Base-by-base conservation (phyloP, 2,888 invertebrate species). In the Carcina quercana region DNA sequence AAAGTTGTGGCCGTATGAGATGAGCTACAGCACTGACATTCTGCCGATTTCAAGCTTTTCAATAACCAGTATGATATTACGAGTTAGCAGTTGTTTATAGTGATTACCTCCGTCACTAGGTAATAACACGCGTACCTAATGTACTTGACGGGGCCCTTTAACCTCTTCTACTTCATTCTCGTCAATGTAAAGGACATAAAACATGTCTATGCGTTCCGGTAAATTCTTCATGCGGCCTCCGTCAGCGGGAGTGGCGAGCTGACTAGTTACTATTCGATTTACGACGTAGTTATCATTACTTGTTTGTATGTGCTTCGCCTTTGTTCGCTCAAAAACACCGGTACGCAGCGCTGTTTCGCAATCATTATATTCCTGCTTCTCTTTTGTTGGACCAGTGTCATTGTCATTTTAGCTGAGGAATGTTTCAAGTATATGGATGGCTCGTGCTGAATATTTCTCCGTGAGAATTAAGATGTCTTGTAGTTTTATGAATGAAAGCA, bases 121-220 rank as follows among this genome's bases (percentile, higher is more conserved):
- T 25, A 37, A 32, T 42, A 42, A 42, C 31, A 36, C 31, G 31
- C 29, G 21, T 25, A 32, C 14, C 27, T 36, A 32, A 38, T 33
- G 34, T 38, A 43, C 37, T 34, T 45, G 36, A 31, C 29, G 31
- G 42, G 44, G 45, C 51, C 53, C 49, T 55, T 40, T 52, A 56
- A 60, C 54, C 60, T 65, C 47, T 54, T 50, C 47, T 49, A 50
- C 59, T 62, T 56, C 44, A 66, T 50, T 59, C 61, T 69, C 68
- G 68, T 73, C 75, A 72, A 72, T 70, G 71, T 68, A 63, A 65
- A 63, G 60, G 65, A 60, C 70, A 69, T 71, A 69, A 78, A 76
- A 67, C 52, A 42, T 59, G 59, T 62, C 60, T 54, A 57, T 51
- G 53, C 50, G 58, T 66, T 64, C 68, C 65, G 66, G 64, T 62